phyloP scores from a whole-genome alignment of 2,113 vertebrate species.

The Hippoglossus stenolepis region DNA sequence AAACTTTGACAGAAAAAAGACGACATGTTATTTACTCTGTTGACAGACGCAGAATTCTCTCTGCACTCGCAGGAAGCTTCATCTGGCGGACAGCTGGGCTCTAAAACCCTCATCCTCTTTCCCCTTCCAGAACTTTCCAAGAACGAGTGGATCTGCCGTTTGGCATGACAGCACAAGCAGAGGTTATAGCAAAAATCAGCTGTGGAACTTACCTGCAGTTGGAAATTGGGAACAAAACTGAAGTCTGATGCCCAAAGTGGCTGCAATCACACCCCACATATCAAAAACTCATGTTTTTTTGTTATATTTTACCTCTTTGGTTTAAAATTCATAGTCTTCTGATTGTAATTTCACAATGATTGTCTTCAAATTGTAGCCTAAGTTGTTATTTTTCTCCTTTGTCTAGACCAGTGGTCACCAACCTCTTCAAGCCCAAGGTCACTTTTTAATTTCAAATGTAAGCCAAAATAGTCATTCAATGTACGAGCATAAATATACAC shows the following conservation, averaged over 20 bases:
- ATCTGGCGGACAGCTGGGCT: conserved; percentile 55
- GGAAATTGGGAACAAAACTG: neutral
- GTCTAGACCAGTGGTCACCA: too few species aligned
- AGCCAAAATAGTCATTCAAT: too few species aligned
- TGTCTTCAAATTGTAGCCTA: too few species aligned
- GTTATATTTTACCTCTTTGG: too few species aligned
- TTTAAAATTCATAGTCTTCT: neutral
- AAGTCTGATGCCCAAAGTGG: neutral
- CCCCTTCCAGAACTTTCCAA: conserved; percentile 42
- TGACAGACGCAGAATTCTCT: conserved; percentile 45
- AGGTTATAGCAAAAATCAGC: conserved; percentile 6
- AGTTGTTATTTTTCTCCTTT: neutral
- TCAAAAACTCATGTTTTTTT: too few species aligned
- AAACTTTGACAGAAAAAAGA: conserved; percentile 61
- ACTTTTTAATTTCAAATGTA: too few species aligned
- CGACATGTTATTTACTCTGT: conserved; percentile 64
- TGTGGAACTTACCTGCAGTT: neutral
- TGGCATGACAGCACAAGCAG: conserved; percentile 31
- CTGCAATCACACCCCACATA: too few species aligned
- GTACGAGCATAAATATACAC: too few species aligned
- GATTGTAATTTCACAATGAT: too few species aligned
- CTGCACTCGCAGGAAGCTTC: conserved; percentile 50
- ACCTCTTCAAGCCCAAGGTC: too few species aligned
- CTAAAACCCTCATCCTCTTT: conserved; percentile 25
- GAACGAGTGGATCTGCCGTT: conserved; percentile 15